Percentiles rank a stretch among this genome's conserved stretches.
Conservation (phyloP, 2,888 invertebrate species). For the Deilephila porcellus region DNA sequence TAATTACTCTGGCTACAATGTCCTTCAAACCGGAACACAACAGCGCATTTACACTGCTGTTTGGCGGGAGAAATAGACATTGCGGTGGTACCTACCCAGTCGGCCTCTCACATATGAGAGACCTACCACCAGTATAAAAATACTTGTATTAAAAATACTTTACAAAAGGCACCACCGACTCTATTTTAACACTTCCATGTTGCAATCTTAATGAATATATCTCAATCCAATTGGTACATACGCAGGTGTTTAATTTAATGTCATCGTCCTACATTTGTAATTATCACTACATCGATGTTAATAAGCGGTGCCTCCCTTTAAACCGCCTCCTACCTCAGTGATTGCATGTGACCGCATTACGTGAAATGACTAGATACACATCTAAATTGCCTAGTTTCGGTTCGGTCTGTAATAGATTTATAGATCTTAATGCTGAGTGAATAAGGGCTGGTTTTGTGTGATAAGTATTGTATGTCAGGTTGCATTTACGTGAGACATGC, state of each 20-base stretch:
- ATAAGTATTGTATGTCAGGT: background rate
- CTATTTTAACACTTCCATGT: background rate
- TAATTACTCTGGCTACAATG: too few species aligned
- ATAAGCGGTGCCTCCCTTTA: constrained; percentile 41
- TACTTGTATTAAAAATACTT: background rate
- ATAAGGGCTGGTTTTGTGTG: background rate
- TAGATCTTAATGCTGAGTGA: background rate
- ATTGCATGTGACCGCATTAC: constrained; percentile 64
- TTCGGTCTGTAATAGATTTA: constrained; percentile 20
- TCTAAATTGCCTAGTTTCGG: constrained; percentile 61
- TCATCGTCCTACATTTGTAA: constrained; percentile 33
- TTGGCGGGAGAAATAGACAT: too few species aligned
- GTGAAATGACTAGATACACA: constrained; percentile 64
- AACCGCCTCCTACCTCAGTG: constrained; percentile 45
- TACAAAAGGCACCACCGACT: background rate
- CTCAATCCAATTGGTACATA: background rate
- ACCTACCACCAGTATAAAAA: too few species aligned
- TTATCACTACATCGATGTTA: constrained; percentile 43
- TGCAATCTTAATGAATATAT: constrained; percentile 14
- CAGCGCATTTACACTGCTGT: too few species aligned
- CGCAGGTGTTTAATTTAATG: constrained; percentile 27
- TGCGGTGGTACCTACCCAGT: too few species aligned
- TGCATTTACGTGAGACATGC: constrained; percentile 19
- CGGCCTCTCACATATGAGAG: too few species aligned
- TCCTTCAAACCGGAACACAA: too few species aligned